Evolutionary conservation across 1,140 invertebrate genomes (phyloP).

Genomic region (Laupala kohalensis): DNA sequence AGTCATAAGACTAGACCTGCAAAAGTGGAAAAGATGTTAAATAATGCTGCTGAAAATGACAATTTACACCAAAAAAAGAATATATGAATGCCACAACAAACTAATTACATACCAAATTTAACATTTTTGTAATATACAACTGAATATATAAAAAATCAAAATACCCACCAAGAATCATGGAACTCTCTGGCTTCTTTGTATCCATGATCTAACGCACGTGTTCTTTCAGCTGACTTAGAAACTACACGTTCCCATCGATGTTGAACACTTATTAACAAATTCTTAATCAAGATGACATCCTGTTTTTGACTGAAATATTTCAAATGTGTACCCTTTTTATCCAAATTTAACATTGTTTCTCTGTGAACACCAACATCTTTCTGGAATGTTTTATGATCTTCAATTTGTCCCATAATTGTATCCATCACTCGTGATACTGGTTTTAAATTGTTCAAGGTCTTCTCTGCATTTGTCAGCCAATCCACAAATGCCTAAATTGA

Average conservation of each 20-base stretch:
- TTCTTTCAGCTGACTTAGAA: slow-evolving; percentile 88
- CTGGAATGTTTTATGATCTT: slow-evolving; percentile 93
- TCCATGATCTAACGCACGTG: slow-evolving; percentile 83
- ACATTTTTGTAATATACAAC: background rate
- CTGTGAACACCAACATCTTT: slow-evolving; percentile 89
- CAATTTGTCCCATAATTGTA: slow-evolving; percentile 80
- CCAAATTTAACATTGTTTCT: slow-evolving; percentile 87
- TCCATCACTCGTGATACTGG: slow-evolving; percentile 90
- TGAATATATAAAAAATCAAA: background rate
- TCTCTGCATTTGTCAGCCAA: slow-evolving; percentile 91
- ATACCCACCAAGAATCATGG: slow-evolving; percentile 73
- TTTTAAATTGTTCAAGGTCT: slow-evolving; percentile 73
- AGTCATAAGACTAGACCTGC: slow-evolving; percentile 49
- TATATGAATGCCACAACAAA: too few relatives aligned
- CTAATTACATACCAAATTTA: too few relatives aligned
- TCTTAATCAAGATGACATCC: slow-evolving; percentile 97
- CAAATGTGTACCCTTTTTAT: slow-evolving; percentile 94
- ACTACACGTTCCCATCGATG: slow-evolving; percentile 96
- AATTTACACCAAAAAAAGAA: too few relatives aligned
- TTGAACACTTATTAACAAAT: slow-evolving; percentile 89
- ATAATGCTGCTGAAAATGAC: too few relatives aligned
- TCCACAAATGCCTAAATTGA: slow-evolving; percentile 64
- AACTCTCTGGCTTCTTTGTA: slow-evolving; percentile 95
- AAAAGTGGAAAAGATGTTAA: slow-evolving; percentile 23
- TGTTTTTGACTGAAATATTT: slow-evolving; percentile 99